Base-by-base conservation (phyloP, 2,797 vertebrate genomes). In the Pteronotus mesoamericanus region DNA sequence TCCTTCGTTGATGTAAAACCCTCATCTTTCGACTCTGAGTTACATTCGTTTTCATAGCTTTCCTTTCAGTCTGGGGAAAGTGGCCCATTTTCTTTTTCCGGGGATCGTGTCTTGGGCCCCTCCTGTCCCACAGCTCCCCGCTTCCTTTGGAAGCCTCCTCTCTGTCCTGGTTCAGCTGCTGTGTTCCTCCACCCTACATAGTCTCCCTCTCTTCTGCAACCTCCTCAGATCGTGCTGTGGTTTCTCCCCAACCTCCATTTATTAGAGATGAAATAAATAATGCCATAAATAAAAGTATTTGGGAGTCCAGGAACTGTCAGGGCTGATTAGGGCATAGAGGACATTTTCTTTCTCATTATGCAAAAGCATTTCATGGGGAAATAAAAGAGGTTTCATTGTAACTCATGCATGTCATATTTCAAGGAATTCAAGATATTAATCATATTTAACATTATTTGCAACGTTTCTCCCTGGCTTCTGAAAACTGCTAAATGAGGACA, bases 341-440 rank as follows among this genome's bases (percentile, higher is more conserved):
- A 98, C 98, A 97, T 98, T 98, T 98, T 98, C 98, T 97, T 98
- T 98, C 98, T 98, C 97, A 97, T 98, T 98, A 98, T 98, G 98
- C 98, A 97, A 97, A 98, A 98, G 96, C 97, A 74, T 98, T 98
- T 98, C 98, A 96, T 97, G 98, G 98, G 96, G 98, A 98, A 98
- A 98, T 98, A 98, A 98, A 97, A 97, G 98, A 97, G 98, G 98
- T 97, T 98, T 98, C 96, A 96, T 97, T 83, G 98, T 97, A 98
- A 98, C 96, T 98, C 98, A 95, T 97, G 98, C 98, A 96, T 98
- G 98, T 97, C 98, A 97, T 98, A 97, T 98, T 98, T 98, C 97
- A 98, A 97, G 97, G 98, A 98, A 98, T 98, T 97, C 91, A 78
- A 86, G 96, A 97, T 98, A 98, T 98, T 98, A 98, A 98, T 98